These are phyloP conservation scores for Chitala chitala DNA, from an alignment of 2,113 vertebrate species.

Conservation along the genomic window DNA sequence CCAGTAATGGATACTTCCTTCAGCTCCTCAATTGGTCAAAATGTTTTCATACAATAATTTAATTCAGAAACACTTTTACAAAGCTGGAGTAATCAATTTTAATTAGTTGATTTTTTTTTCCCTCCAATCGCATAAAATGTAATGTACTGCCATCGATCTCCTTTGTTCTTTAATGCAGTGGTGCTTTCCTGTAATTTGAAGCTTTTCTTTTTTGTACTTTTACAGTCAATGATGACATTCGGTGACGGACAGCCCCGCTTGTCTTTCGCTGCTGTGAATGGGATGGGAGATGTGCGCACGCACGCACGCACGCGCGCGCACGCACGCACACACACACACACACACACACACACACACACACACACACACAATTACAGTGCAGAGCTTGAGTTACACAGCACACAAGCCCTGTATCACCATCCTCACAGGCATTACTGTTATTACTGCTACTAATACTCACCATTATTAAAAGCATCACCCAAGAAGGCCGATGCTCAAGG, in stretches of 20 bases:
- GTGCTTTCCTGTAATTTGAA: slow-evolving; percentile 74
- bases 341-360: neutral
- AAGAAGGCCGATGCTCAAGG: too few relatives aligned
- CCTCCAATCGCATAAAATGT: slow-evolving; percentile 70
- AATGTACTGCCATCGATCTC: slow-evolving; percentile 76
- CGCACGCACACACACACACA: neutral
- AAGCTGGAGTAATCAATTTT: slow-evolving; percentile 79
- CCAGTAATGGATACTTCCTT: slow-evolving; percentile 78
- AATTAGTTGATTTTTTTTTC: slow-evolving; percentile 74
- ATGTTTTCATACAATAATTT: slow-evolving; percentile 81
- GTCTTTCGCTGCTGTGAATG: slow-evolving; percentile 37
- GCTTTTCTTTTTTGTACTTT: slow-evolving; percentile 52
- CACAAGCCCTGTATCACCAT: too few relatives aligned
- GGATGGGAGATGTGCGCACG: neutral
- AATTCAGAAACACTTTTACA: slow-evolving; percentile 81
- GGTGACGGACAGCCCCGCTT: slow-evolving; percentile 53
- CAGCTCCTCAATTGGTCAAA: slow-evolving; percentile 73
- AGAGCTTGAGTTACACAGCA: too few relatives aligned
- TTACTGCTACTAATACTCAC: too few relatives aligned
- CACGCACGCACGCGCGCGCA: neutral
- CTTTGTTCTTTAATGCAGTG: slow-evolving; percentile 77
- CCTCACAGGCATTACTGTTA: too few relatives aligned
- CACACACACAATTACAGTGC: neutral
- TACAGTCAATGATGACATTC: slow-evolving; percentile 67
- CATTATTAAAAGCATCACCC: too few relatives aligned